Conservation (phyloP, 2,797 vertebrate genomes). For the Spea hammondii region DNA sequence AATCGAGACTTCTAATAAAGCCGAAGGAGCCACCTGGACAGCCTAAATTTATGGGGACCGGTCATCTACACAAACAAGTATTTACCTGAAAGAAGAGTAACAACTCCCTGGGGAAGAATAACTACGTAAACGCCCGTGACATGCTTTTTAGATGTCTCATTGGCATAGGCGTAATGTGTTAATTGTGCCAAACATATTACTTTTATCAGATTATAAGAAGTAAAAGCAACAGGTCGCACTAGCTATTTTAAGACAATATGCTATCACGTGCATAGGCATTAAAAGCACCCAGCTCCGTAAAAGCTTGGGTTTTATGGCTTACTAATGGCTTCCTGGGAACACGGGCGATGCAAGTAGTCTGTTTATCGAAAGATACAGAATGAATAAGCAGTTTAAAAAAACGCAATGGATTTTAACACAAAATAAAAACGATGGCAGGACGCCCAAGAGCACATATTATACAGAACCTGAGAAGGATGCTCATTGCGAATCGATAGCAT, state of each 20-base stretch:
- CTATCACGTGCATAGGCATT: conserved; percentile 1
- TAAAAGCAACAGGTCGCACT: conserved; percentile 22
- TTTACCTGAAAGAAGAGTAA: too few relatives aligned
- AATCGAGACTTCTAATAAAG: too few relatives aligned
- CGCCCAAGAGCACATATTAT: conserved; percentile 8
- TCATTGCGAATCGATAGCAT: conserved; percentile 19
- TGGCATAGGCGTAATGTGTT: too few relatives aligned
- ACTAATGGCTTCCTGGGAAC: conserved; percentile 44
- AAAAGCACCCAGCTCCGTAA: conserved; percentile 36
- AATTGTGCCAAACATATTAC: too few relatives aligned
- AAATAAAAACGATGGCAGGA: conserved; percentile 31
- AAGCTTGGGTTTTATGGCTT: conserved; percentile 38
- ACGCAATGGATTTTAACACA: conserved; percentile 16
- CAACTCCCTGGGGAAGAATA: too few relatives aligned
- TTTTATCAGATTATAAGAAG: too few relatives aligned
- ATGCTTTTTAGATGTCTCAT: too few relatives aligned
- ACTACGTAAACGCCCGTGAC: too few relatives aligned
- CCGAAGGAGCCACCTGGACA: too few relatives aligned
- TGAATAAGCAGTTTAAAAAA: conserved; percentile 32
- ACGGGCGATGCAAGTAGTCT: conserved; percentile 13
- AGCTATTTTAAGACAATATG: not conserved
- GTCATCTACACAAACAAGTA: too few relatives aligned
- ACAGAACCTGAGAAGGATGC: not conserved
- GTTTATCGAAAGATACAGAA: conserved; percentile 11
- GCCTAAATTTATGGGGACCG: too few relatives aligned